phyloP scores from a whole-genome alignment of 2,797 vertebrate genomes.

The Carduelis carduelis region DNA sequence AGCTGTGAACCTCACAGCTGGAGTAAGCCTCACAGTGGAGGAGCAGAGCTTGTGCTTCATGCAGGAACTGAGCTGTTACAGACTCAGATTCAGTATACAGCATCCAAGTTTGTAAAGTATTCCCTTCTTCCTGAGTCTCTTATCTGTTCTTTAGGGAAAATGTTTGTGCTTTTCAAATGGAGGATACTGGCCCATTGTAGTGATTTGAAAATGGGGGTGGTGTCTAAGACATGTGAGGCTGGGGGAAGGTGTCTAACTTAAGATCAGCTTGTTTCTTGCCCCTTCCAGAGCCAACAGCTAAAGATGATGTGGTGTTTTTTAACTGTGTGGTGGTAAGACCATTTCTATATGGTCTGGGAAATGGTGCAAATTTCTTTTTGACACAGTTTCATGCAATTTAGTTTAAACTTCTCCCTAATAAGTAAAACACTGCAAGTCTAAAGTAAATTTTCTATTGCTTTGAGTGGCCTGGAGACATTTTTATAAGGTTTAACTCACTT shows the following conservation, averaged over 20 bases:
- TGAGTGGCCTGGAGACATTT: background rate
- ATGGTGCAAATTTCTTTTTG: background rate
- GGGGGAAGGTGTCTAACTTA: background rate
- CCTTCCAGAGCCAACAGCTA: background rate
- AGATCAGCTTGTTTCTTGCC: background rate
- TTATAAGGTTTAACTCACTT: background rate
- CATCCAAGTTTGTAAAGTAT: no score
- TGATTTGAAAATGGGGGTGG: background rate
- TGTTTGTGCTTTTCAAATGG: background rate
- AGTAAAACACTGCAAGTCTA: background rate
- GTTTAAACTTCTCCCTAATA: background rate
- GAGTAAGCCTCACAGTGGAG: background rate
- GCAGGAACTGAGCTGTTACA: accelerated
- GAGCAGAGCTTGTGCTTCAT: background rate
- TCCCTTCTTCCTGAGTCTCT: background rate
- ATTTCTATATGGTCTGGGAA: background rate
- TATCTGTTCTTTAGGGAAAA: background rate
- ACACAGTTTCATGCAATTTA: background rate
- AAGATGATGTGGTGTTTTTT: background rate
- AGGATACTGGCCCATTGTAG: background rate
- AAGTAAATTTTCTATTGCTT: background rate
- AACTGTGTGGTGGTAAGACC: background rate
- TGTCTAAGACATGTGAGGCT: background rate
- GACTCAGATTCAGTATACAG: accelerated
- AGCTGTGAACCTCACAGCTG: background rate